Conservation (phyloP, 23 tunicate species). For the Ciona savignyi region DNA sequence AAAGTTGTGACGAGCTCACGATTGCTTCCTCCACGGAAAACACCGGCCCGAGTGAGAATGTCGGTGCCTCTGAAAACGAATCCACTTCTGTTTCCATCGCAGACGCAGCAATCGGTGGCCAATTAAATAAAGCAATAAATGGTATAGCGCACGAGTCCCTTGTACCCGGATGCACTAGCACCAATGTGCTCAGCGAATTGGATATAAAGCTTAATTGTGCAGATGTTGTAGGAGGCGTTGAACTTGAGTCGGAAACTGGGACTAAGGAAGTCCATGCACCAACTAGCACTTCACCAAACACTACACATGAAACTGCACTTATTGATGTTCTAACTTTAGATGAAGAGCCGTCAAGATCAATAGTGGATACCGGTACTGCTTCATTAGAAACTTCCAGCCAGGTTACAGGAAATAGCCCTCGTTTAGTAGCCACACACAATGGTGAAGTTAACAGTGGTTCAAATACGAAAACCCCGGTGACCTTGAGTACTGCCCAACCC, state of each 20-base stretch:
- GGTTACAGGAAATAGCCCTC: not conserved
- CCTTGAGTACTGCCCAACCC: not conserved
- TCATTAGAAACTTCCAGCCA: not conserved
- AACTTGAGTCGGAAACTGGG: not conserved
- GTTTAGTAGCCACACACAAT: not conserved
- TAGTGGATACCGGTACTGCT: not conserved
- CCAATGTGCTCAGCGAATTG: too few species aligned
- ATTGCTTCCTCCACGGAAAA: not conserved
- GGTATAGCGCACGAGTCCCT: not conserved
- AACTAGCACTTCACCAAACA: too few species aligned
- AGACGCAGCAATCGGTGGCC: not conserved
- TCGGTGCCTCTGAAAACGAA: not conserved
- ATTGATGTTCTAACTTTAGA: too few species aligned
- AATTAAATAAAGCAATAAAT: too few species aligned
- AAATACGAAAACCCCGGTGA: not conserved
- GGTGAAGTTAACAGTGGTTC: not conserved
- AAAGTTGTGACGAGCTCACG: not conserved
- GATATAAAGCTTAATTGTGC: too few species aligned
- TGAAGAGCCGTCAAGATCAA: too few species aligned
- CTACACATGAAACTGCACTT: too few species aligned
- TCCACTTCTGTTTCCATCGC: not conserved
- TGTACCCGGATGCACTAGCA: not conserved
- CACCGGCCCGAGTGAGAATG: not conserved
- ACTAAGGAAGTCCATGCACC: too few species aligned
- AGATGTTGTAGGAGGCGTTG: not conserved